Evolutionary conservation across 1,140 invertebrate genomes (phyloP), one percentile per base, ranked within the genome.

Genomic region (Steinernema feltiae): DNA sequence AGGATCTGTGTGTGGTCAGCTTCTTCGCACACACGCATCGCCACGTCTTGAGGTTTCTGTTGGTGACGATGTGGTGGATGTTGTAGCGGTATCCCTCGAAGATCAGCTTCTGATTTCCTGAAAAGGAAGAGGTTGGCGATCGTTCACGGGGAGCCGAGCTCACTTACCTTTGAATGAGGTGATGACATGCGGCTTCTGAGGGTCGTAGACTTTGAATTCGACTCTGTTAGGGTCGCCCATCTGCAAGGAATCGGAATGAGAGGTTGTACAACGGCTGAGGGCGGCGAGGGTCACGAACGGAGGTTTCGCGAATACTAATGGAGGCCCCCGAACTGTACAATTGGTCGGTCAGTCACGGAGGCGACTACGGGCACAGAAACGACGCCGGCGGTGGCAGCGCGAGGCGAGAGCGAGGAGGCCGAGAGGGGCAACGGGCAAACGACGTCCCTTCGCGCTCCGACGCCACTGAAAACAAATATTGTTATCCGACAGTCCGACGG

Each of bases 21-120:
- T 82, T 82, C 70, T 82, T 82, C 3, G 81, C 81, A 75, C 81
- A 84, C 15, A 84, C 82, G 74, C 81, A 82, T 27, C 81, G 80
- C 81, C 81, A 82, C 1, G 81, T 82, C 32, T 74, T 30, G 17
- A 75, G 35, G 18, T 74, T 71, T 27, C 84, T 81, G 29, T 80
- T 73, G 1, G 79, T 72, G 21, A 84, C 82, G 69, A 84, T 78
- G 29, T 82, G 81, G 73, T 82, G 81, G 53, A 82, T 82, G 69
- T 82, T 82, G 76, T 82, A 82, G 1, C 81, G 82, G 41, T 83
- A 82, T 15, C 81, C 81, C 63, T 84, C 79, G 41, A 82, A 84
- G 30, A 82, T 82, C 17, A 82, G 74, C 69, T 82, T 82, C 69
- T 82, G 81, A 69, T 82, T 82, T 7, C 81, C 78, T 80, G 46